Evolutionary conservation across 2,888 invertebrate genomes (phyloP).

Genomic region (Hymenopus coronatus): DNA sequence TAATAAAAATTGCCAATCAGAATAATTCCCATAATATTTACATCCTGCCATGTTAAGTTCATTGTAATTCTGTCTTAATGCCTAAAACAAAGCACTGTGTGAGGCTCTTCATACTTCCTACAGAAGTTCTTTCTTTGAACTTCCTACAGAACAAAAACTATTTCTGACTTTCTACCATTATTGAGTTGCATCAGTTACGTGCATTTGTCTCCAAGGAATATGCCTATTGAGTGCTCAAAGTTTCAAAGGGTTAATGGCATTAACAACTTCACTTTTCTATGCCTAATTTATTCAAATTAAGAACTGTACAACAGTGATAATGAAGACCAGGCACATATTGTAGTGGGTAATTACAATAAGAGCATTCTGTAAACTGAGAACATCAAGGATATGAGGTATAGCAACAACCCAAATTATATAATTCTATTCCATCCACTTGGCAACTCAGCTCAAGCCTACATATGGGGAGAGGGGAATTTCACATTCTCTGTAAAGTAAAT

Average conservation of each 20-base stretch:
- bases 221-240: not conserved
- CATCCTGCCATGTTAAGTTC: too few species aligned
- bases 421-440: not conserved
- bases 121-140: too few species aligned
- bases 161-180: too few species aligned
- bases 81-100: too few species aligned
- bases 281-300: slow-evolving; percentile 28
- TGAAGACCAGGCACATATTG: slow-evolving; percentile 34
- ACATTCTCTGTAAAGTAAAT: not conserved
- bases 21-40: too few species aligned
- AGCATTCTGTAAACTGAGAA: not conserved
- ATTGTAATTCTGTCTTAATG: too few species aligned
- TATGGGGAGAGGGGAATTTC: not conserved
- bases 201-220: too few species aligned
- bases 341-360: not conserved
- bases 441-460: not conserved
- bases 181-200: too few species aligned
- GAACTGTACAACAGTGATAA: slow-evolving; percentile 39
- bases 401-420: not conserved
- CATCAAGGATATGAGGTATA: not conserved
- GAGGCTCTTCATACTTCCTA: too few species aligned
- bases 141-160: too few species aligned
- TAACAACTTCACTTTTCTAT: slow-evolving; percentile 1
- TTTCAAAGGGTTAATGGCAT: not conserved
- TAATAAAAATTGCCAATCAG: too few species aligned